Percentiles rank a stretch among this genome's conserved stretches.
These are phyloP conservation scores for Mesembrinibis cayennensis DNA, from an alignment of 2,113 vertebrate species.

Conservation along the genomic window DNA sequence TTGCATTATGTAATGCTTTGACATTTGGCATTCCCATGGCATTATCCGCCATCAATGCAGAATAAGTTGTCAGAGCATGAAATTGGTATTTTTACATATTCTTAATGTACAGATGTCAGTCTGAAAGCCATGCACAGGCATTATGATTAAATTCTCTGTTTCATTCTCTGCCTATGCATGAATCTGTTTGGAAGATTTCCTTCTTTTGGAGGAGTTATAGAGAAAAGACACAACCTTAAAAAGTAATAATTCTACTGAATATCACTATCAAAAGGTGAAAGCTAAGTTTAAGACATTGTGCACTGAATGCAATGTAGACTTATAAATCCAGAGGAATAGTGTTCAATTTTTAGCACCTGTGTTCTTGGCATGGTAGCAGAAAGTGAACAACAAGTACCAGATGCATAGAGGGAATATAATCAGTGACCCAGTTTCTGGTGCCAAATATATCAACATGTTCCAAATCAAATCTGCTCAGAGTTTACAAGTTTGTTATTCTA, in stretches of 20 bases:
- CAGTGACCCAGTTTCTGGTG: constrained; percentile 46
- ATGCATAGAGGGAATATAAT: constrained; percentile 43
- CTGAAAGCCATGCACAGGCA: constrained; percentile 62
- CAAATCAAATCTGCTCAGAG: constrained; percentile 60
- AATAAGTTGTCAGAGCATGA: constrained; percentile 83
- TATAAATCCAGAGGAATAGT: neutral
- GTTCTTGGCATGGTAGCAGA: constrained; percentile 40
- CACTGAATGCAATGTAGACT: neutral
- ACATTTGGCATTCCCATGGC: constrained; percentile 75
- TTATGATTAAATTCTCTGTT: constrained; percentile 71
- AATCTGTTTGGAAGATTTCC: constrained; percentile 53
- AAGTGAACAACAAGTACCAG: constrained; percentile 51
- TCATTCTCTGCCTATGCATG: constrained; percentile 37
- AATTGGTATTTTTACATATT: constrained; percentile 82
- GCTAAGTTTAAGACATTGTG: constrained; percentile 15
- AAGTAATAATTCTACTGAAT: constrained; percentile 36
- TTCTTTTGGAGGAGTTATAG: constrained; percentile 30
- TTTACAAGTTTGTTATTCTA: constrained; percentile 63
- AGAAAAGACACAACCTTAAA: constrained; percentile 27
- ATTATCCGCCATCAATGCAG: constrained; percentile 68
- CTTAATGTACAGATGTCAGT: constrained; percentile 79
- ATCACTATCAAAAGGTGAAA: constrained; percentile 37
- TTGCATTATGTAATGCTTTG: constrained; percentile 70
- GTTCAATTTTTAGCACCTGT: constrained; percentile 41
- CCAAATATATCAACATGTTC: constrained; percentile 56